Percentiles rank a stretch among this genome's conserved stretches.
Evolutionary conservation across 35 echinoderm and acorn worm genomes (phyloP).

Genomic region (Hemicentrotus pulcherrimus): DNA sequence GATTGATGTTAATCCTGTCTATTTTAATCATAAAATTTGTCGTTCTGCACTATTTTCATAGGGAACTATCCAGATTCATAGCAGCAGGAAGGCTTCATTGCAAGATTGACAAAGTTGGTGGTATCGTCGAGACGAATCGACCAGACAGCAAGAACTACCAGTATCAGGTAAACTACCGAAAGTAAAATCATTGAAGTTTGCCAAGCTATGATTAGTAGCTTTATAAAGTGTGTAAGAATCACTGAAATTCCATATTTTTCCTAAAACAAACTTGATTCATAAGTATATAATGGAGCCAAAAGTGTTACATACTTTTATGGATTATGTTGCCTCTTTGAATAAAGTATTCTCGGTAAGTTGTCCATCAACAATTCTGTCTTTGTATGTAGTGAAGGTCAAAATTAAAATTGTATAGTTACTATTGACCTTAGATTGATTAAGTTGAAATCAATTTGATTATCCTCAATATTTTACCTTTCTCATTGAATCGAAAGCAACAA

Average conservation of each 20-base stretch:
- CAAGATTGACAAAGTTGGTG: conserved; percentile 99
- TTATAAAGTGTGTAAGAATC: neutral
- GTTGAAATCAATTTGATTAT: neutral
- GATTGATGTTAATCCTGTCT: neutral
- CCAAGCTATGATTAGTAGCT: neutral
- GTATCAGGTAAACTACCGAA: conserved; percentile 78
- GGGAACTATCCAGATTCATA: conserved; percentile 93
- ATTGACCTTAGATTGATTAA: neutral
- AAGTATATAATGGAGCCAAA: too few species aligned
- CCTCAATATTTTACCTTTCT: neutral
- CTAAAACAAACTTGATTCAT: too few species aligned
- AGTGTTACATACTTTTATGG: too few species aligned
- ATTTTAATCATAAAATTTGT: neutral
- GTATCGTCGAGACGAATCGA: conserved; percentile 95
- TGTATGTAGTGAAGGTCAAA: neutral
- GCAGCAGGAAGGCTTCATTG: conserved; percentile 97
- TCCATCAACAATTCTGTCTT: neutral
- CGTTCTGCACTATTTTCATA: conserved; percentile 34
- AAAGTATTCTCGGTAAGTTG: neutral
- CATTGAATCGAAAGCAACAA: neutral
- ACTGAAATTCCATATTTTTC: too few species aligned
- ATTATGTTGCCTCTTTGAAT: too few species aligned
- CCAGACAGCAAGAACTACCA: conserved; percentile 99
- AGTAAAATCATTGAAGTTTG: neutral
- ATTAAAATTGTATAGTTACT: neutral